These are phyloP conservation scores for Columba janthina DNA, from an alignment of 2,113 vertebrate genomes.

Conservation along the genomic window DNA sequence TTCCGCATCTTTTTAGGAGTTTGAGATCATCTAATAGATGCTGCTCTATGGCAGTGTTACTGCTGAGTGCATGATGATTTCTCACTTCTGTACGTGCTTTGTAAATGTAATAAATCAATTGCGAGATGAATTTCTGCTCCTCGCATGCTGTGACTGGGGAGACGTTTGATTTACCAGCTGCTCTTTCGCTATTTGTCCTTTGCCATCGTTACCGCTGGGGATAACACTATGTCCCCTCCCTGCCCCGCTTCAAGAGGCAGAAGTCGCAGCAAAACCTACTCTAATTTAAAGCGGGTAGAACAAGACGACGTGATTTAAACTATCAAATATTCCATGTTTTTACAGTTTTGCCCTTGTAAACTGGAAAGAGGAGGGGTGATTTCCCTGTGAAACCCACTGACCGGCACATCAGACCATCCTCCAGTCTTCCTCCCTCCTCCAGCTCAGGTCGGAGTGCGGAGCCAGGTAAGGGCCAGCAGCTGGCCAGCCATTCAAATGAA, in stretches of 20 bases:
- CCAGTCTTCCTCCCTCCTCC: not conserved
- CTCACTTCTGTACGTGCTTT: not conserved
- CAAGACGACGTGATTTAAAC: not conserved
- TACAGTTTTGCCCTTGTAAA: not conserved
- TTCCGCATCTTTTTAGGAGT: not conserved
- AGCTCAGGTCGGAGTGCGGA: not conserved
- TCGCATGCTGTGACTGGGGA: not conserved
- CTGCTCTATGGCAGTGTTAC: not conserved
- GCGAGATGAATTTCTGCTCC: not conserved
- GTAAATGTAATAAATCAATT: not conserved
- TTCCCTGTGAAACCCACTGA: not conserved
- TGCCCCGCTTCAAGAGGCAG: not conserved
- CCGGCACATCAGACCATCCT: not conserved
- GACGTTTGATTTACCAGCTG: not conserved
- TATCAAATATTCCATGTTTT: not conserved
- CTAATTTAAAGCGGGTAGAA: not conserved
- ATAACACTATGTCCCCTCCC: not conserved
- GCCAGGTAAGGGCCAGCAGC: not conserved
- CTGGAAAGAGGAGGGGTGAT: not conserved
- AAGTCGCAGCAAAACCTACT: accelerated
- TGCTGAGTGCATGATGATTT: not conserved
- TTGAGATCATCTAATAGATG: not conserved
- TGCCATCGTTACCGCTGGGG: not conserved
- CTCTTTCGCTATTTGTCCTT: not conserved
- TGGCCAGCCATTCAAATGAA: not conserved